These are phyloP conservation scores for Acanthopagrus latus DNA, from an alignment of 2,797 vertebrate species.

Conservation along the genomic window DNA sequence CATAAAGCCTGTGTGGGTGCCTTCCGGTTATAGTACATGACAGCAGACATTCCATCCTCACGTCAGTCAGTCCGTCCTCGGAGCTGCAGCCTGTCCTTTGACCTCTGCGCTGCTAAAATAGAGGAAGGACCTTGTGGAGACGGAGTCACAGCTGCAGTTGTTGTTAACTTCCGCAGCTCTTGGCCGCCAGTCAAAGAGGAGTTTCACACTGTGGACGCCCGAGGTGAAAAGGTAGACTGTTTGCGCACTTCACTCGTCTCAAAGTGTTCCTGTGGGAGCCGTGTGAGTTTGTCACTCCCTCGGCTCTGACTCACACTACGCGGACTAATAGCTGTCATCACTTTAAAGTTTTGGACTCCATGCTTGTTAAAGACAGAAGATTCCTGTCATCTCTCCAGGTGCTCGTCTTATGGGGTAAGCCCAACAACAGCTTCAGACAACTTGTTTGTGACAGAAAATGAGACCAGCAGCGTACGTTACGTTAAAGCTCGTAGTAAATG, in stretches of 20 bases:
- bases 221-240: background rate
- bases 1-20: background rate
- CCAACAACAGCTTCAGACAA: background rate
- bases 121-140: slow-evolving; percentile 63
- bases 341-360: slow-evolving; percentile 12
- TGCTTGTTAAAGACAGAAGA: background rate
- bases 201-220: slow-evolving; percentile 9
- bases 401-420: slow-evolving; percentile 62
- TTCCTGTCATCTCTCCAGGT: slow-evolving; percentile 8
- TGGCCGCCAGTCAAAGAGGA: slow-evolving; percentile 37
- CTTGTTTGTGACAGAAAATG: background rate
- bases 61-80: background rate
- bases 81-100: slow-evolving; percentile 65
- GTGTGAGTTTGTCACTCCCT: slow-evolving; percentile 2
- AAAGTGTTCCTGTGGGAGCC: slow-evolving; percentile 14
- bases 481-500: no score
- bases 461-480: no score
- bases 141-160: slow-evolving; percentile 62
- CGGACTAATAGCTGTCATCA: slow-evolving; percentile 25
- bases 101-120: slow-evolving; percentile 77
- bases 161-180: slow-evolving; percentile 58
- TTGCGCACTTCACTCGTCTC: background rate
- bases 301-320: background rate
- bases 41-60: slow-evolving; percentile 48
- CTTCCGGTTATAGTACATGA: slow-evolving; percentile 47